Percentiles rank a stretch among this genome's conserved stretches.
Evolutionary conservation across 2,888 invertebrate genomes (phyloP).

Genomic region (Pandemis corylana): DNA sequence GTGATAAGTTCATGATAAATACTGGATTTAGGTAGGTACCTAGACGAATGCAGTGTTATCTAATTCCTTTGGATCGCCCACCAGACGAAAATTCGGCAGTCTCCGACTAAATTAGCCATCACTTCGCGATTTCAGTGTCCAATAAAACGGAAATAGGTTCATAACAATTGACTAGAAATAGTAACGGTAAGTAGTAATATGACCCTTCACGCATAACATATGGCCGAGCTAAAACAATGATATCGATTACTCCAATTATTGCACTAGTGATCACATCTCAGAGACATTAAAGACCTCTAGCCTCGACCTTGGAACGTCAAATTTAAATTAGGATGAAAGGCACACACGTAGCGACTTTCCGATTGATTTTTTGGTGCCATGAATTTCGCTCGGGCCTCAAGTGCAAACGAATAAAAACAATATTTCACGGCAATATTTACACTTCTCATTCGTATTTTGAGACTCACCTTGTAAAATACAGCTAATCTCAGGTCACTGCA

Average conservation of each 20-base stretch:
- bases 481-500: slow-evolving; percentile 79
- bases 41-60: slow-evolving; percentile 32
- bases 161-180: slow-evolving; percentile 53
- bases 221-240: slow-evolving; percentile 65
- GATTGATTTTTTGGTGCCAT: slow-evolving; percentile 67
- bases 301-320: slow-evolving; percentile 67
- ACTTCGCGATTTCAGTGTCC: slow-evolving; percentile 35
- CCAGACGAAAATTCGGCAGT: slow-evolving; percentile 14
- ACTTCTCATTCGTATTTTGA: slow-evolving; percentile 41
- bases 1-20: slow-evolving; percentile 34
- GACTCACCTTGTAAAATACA: slow-evolving; percentile 70
- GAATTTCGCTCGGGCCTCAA: slow-evolving; percentile 51
- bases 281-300: slow-evolving; percentile 54
- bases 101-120: slow-evolving; percentile 15
- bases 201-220: slow-evolving; percentile 78
- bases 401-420: slow-evolving; percentile 41
- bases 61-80: slow-evolving; percentile 22
- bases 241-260: slow-evolving; percentile 67
- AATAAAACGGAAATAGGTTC: slow-evolving; percentile 34
- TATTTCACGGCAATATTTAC: slow-evolving; percentile 26
- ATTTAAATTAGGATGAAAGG: slow-evolving; percentile 69
- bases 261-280: slow-evolving; percentile 50
- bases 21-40: slow-evolving; percentile 12
- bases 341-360: slow-evolving; percentile 63
- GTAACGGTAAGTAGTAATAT: slow-evolving; percentile 71